Evolutionary conservation across 2,797 vertebrate genomes (phyloP).

Genomic region (Thaleichthys pacificus): DNA sequence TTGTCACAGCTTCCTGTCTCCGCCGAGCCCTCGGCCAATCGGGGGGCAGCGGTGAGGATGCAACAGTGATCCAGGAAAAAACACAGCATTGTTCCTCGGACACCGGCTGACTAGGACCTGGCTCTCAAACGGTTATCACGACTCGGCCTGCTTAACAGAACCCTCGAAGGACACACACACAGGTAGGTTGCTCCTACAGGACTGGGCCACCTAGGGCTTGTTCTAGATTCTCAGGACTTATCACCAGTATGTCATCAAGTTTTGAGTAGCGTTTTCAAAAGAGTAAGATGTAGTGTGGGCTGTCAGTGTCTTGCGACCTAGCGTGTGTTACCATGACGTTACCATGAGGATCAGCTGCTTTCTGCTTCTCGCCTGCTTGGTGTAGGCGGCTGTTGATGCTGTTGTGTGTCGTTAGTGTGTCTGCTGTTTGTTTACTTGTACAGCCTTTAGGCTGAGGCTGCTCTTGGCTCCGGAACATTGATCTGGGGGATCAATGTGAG

Average conservation of each 20-base stretch:
- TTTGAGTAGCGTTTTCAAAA: neutral
- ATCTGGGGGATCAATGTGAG: too few relatives aligned
- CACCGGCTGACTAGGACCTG: conserved; percentile 41
- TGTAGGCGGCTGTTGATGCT: neutral
- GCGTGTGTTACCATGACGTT: neutral
- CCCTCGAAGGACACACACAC: neutral
- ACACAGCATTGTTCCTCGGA: conserved; percentile 73
- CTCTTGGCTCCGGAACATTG: neutral
- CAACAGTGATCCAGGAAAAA: conserved; percentile 79
- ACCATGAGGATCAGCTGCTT: neutral
- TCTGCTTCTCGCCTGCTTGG: neutral
- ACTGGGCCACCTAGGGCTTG: neutral
- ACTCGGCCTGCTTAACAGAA: neutral
- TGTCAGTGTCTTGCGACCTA: neutral
- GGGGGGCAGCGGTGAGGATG: conserved; percentile 64
- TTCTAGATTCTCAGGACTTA: too few relatives aligned
- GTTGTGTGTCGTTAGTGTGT: neutral
- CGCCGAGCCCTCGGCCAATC: conserved; percentile 59
- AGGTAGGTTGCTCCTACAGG: neutral
- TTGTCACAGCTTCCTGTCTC: conserved; percentile 74
- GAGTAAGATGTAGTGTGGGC: neutral
- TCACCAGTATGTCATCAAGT: neutral
- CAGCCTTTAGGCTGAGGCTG: neutral
- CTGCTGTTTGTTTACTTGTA: neutral
- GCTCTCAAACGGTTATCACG: neutral